A percentile compares a stretch with the other conserved stretches of the same genome.
These are phyloP conservation scores for Drosophila ananassae DNA, from an alignment of 1,140 invertebrate genomes.

Conservation along the genomic window DNA sequence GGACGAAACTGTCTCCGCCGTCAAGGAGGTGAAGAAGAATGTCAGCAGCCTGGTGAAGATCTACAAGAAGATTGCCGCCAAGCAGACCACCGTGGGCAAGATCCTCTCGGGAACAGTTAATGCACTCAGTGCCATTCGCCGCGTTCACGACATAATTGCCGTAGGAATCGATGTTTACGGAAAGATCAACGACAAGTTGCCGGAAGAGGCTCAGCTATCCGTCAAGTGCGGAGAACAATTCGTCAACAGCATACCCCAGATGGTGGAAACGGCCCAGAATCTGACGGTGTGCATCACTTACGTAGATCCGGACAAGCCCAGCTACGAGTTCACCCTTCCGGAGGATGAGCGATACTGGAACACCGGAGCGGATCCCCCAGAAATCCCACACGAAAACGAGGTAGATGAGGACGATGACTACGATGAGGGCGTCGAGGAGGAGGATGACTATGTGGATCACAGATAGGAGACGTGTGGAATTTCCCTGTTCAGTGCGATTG, in stretches of 20 bases:
- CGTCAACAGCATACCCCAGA: conserved; percentile 58
- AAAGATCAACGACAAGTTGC: conserved; percentile 57
- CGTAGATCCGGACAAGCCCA: conserved; percentile 40
- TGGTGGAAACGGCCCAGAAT: conserved; percentile 66
- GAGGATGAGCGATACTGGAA: conserved; percentile 74
- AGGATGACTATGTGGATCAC: conserved; percentile 62
- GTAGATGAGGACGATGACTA: conserved; percentile 41
- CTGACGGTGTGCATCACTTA: conserved; percentile 65
- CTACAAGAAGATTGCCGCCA: conserved; percentile 72
- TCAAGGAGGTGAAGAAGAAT: conserved; percentile 59
- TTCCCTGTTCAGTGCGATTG: conserved; percentile 1
- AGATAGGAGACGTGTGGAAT: conserved; percentile 30
- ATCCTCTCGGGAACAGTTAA: conserved; percentile 68
- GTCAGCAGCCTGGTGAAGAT: conserved; percentile 57
- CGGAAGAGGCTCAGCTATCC: conserved; percentile 39
- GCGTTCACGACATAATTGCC: conserved; percentile 67
- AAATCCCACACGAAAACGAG: conserved; percentile 58
- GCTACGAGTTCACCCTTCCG: conserved; percentile 69
- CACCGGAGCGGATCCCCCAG: conserved; percentile 45
- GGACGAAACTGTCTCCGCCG: conserved; percentile 64
- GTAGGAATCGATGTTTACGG: conserved; percentile 64
- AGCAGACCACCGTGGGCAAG: conserved; percentile 64
- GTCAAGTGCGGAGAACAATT: conserved; percentile 54
- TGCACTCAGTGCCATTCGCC: conserved; percentile 50
- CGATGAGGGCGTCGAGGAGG: conserved; percentile 9